These are phyloP conservation scores for Euplexia lucipara DNA, from an alignment of 2,888 invertebrate species.

Conservation along the genomic window DNA sequence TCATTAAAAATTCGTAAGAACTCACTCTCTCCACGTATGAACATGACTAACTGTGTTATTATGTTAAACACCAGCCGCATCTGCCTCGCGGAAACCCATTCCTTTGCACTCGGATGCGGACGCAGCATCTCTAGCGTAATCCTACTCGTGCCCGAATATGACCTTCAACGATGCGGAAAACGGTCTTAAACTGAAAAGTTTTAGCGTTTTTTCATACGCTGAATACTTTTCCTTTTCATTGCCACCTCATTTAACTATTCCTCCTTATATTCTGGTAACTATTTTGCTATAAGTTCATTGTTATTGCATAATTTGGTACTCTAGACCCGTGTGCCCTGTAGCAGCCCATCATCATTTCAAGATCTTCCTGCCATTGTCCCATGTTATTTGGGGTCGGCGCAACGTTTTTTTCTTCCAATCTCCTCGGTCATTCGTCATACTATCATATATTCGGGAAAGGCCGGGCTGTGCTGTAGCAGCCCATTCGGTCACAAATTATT, in stretches of 20 bases:
- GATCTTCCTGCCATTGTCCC: no score
- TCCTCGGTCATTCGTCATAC: no score
- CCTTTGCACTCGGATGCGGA: constrained; percentile 9
- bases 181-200: constrained; percentile 11
- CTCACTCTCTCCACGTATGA: background rate
- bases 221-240: constrained; percentile 6
- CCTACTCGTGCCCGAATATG: constrained; percentile 31
- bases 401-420: no score
- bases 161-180: constrained; percentile 22
- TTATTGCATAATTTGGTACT: background rate
- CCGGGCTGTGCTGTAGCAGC: background rate
- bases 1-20: background rate
- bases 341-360: no score
- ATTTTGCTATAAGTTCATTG: background rate
- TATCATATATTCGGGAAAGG: no score
- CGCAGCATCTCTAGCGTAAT: background rate
- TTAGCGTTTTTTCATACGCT: constrained; percentile 15
- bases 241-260: background rate
- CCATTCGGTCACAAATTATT: constrained; percentile 17
- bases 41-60: constrained; percentile 18
- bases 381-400: no score
- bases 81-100: background rate
- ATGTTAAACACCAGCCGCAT: constrained; percentile 20
- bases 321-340: no score
- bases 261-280: no score